phyloP scores from a whole-genome alignment of 1,140 invertebrate species.

The Drosophila ironensis region DNA sequence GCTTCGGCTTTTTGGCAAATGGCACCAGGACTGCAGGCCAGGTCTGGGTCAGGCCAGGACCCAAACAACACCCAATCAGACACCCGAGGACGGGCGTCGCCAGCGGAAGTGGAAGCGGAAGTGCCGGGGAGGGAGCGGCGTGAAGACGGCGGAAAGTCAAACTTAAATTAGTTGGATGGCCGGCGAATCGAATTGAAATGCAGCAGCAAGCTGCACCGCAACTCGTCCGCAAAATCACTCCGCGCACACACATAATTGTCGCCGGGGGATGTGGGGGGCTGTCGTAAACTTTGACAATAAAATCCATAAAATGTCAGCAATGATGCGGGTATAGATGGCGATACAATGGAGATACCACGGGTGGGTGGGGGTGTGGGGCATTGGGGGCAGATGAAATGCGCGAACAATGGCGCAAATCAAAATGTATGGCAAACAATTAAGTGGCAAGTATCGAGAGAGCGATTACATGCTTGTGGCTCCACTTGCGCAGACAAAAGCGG shows the following conservation, averaged over 20 bases:
- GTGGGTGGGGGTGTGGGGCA: not conserved
- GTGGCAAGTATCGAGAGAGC: constrained; percentile 40
- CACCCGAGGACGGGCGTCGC: constrained; percentile 18
- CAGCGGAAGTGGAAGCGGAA: constrained; percentile 22
- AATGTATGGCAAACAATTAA: constrained; percentile 68
- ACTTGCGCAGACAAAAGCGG: not conserved
- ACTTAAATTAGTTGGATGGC: constrained; percentile 52
- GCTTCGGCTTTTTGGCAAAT: constrained; percentile 54
- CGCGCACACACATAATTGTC: constrained; percentile 40
- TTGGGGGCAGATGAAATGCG: not conserved
- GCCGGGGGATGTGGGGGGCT: constrained; percentile 1
- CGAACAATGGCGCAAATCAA: constrained; percentile 54
- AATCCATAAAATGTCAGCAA: constrained; percentile 48
- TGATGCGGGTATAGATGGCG: constrained; percentile 11
- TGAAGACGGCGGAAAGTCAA: not conserved
- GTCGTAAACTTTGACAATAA: constrained; percentile 44
- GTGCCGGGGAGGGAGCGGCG: not conserved
- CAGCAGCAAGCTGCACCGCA: constrained; percentile 26
- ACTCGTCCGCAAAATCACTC: constrained; percentile 3
- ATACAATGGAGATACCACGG: not conserved
- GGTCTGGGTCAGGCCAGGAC: constrained; percentile 31
- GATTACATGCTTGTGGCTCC: constrained; percentile 38
- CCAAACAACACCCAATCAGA: not conserved
- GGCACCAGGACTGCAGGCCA: constrained; percentile 34
- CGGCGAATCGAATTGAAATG: constrained; percentile 32